Evolutionary conservation across 2,888 invertebrate species (phyloP), one percentile per base, ranked within the genome.

Genomic region (Ellobium chinense): DNA sequence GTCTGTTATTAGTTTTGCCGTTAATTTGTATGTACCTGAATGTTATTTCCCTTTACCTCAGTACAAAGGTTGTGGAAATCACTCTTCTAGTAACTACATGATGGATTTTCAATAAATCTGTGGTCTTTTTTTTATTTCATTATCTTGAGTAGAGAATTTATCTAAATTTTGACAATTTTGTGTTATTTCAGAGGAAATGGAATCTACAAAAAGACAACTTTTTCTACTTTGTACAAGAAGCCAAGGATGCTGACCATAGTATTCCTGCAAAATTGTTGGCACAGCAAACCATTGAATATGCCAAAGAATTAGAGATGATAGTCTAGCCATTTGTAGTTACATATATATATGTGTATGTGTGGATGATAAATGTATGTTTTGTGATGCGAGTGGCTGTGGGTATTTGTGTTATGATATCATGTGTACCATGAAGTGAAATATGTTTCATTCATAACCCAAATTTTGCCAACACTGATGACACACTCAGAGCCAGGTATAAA

Each of bases 271-370:
- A 95, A 39, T 97, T 98, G 91, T 94, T 99, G 46, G 98, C 98
- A 0, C 96, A 97, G 90, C 97, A 99, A 93, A 97, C 97, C 27
- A 96, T 99, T 88, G 97, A 97, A 92, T 99, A 99, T 93, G 99
- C 99, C 2, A 95, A 97, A 91, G 99, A 99, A 94, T 95, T 99
- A 87, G 99, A 99, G 94, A 99, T 98, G 98, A 99, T 99, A 94
- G 99, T 99, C 83, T 99, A 96, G 69, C 27, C n/a, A 21, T 58
- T 56, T 29, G 18, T 68, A 27, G 24, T 68, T 4, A 14, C 27
- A 29, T 69, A 4, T 70, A 21, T 7, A 29, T 0, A 39, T 54
- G 31, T 56, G 29, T 54, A 4, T 46, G 4, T 56, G 34, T 70
- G n/a, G n/a, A n/a, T 46, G 46, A 12, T 46, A 46, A 46, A 7